These are phyloP conservation scores for Helleia helle DNA, from an alignment of 2,888 invertebrate genomes.

Conservation along the genomic window DNA sequence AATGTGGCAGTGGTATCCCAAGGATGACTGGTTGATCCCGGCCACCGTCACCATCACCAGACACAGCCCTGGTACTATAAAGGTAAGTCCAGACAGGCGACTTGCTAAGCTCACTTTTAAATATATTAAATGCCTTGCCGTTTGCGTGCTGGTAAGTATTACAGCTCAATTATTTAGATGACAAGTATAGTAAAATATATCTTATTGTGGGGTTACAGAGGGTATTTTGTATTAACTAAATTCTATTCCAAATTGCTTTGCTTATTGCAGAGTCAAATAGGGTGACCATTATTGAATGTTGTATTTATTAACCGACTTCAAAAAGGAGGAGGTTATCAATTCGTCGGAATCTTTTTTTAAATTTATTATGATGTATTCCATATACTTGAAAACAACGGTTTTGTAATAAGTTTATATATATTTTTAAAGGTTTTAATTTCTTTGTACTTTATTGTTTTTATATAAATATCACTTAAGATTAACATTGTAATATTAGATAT, in stretches of 20 bases:
- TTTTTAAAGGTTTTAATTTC: too few relatives aligned
- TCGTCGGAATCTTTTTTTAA: too few relatives aligned
- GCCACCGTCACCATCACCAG: slow-evolving; percentile 22
- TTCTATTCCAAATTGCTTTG: neutral
- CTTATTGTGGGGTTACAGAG: neutral
- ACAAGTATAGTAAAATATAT: neutral
- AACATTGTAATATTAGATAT: too few relatives aligned
- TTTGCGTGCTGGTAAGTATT: slow-evolving; percentile 20
- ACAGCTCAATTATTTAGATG: slow-evolving; percentile 22
- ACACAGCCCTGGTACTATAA: slow-evolving; percentile 18
- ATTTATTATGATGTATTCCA: too few relatives aligned
- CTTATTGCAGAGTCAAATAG: neutral
- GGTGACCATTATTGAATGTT: slow-evolving; percentile 3
- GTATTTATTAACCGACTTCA: too few relatives aligned
- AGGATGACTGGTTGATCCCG: slow-evolving; percentile 32
- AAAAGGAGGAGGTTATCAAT: too few relatives aligned
- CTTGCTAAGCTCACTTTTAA: slow-evolving; percentile 11
- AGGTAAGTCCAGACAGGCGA: slow-evolving; percentile 9
- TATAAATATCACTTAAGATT: too few relatives aligned
- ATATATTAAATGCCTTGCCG: slow-evolving; percentile 16
- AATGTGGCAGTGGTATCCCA: slow-evolving; percentile 31
- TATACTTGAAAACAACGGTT: too few relatives aligned
- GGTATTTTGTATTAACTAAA: neutral
- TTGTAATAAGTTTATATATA: too few relatives aligned
- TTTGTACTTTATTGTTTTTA: too few relatives aligned